Conservation (phyloP, 2,113 vertebrate genomes). For the Sialia sialis region DNA sequence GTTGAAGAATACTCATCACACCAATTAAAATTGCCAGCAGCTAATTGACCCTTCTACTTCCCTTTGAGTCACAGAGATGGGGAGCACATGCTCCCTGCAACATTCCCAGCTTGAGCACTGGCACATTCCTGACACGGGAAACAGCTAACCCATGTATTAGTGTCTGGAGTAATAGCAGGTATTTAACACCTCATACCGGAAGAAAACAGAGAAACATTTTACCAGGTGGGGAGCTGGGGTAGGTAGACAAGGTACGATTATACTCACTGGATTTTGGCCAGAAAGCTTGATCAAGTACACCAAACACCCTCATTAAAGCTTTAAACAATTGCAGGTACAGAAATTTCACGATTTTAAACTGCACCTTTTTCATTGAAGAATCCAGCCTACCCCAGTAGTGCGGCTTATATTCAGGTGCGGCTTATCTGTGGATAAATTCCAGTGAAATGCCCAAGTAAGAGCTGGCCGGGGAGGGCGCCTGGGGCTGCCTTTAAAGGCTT, state of each 20-base stretch:
- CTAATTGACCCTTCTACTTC: not conserved
- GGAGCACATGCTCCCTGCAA: not conserved
- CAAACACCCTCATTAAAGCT: not conserved
- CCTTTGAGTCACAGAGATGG: not conserved
- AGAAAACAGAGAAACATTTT: conserved; percentile 10
- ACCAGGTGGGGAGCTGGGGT: not conserved
- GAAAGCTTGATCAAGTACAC: not conserved
- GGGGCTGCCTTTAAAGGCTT: no score
- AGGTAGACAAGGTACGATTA: not conserved
- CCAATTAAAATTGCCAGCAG: not conserved
- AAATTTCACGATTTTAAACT: no score
- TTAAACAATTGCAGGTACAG: not conserved
- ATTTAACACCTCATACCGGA: not conserved
- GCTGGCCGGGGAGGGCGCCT: no score
- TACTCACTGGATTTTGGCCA: not conserved
- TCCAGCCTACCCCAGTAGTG: no score
- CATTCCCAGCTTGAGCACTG: not conserved
- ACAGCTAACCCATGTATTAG: not conserved
- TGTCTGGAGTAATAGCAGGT: not conserved
- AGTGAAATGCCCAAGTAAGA: no score
- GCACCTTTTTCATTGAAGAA: no score
- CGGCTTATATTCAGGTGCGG: no score
- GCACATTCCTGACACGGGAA: not conserved
- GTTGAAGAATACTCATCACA: not conserved
- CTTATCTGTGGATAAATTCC: no score